Evolutionary conservation across 2,888 invertebrate species (phyloP).

Genomic region (Lypha dubia): DNA sequence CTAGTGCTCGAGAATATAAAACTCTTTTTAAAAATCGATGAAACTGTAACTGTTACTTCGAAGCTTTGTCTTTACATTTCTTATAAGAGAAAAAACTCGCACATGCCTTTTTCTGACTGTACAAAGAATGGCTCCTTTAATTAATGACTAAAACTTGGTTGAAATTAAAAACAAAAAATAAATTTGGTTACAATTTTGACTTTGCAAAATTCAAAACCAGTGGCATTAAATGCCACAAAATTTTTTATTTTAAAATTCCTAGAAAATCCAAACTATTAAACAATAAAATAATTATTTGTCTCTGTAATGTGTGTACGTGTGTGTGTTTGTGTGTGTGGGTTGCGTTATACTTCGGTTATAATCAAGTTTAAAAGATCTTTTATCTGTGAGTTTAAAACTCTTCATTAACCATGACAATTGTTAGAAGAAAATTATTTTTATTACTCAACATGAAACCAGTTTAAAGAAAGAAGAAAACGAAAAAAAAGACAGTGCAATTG

Average conservation of each 20-base stretch:
- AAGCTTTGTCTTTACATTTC: too few relatives aligned
- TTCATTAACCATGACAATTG: slow-evolving; percentile 63
- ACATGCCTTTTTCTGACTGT: too few relatives aligned
- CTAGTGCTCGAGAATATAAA: too few relatives aligned
- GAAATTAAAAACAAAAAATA: background rate
- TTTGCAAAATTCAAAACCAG: background rate
- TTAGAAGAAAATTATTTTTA: slow-evolving; percentile 54
- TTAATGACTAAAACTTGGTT: background rate
- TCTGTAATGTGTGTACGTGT: background rate
- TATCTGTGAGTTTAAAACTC: slow-evolving; percentile 46
- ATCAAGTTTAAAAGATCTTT: slow-evolving; percentile 49
- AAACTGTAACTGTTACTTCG: too few relatives aligned
- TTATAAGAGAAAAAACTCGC: too few relatives aligned
- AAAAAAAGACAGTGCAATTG: slow-evolving; percentile 6
- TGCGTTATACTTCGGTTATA: background rate
- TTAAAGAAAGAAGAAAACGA: slow-evolving; percentile 1
- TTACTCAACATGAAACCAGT: slow-evolving; percentile 41
- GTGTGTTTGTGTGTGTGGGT: background rate
- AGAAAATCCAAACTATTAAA: background rate
- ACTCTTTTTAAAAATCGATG: too few relatives aligned
- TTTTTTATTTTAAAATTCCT: background rate
- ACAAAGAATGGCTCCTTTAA: too few relatives aligned
- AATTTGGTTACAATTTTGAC: background rate
- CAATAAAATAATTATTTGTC: slow-evolving; percentile 2
- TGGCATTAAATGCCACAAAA: background rate